Conservation (phyloP, 2,797 vertebrate genomes). For the Gymnopithys bicolor region DNA sequence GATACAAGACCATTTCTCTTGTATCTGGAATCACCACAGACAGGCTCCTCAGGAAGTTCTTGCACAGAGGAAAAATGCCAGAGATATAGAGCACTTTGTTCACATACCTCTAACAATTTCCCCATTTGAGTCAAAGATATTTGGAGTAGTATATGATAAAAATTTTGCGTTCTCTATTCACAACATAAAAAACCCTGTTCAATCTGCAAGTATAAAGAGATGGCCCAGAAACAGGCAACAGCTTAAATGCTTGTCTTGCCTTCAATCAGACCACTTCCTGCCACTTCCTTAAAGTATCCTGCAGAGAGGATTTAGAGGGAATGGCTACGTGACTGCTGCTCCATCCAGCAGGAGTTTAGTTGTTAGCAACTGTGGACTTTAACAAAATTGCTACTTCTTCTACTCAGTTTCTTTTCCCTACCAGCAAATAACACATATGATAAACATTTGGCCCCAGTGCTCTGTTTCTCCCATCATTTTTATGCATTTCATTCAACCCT, state of each 20-base stretch:
- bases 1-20: background rate
- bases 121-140: background rate
- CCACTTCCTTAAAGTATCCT: background rate
- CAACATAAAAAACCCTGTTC: background rate
- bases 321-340: background rate
- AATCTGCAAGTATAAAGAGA: background rate
- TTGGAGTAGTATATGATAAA: background rate
- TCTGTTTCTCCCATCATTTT: background rate
- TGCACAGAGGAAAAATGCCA: background rate
- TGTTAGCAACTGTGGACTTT: background rate
- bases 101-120: background rate
- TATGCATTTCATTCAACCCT: slow-evolving; percentile 28
- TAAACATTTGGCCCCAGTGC: background rate
- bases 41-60: background rate
- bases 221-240: background rate
- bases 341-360: background rate
- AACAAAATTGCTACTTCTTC: background rate
- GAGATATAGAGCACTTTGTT: background rate
- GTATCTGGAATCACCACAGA: background rate
- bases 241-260: background rate
- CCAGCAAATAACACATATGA: background rate
- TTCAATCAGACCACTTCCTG: background rate
- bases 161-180: background rate
- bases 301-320: background rate
- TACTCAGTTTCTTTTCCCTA: background rate